Conservation (phyloP, 2,797 vertebrate genomes). For the Staurois parvus region DNA sequence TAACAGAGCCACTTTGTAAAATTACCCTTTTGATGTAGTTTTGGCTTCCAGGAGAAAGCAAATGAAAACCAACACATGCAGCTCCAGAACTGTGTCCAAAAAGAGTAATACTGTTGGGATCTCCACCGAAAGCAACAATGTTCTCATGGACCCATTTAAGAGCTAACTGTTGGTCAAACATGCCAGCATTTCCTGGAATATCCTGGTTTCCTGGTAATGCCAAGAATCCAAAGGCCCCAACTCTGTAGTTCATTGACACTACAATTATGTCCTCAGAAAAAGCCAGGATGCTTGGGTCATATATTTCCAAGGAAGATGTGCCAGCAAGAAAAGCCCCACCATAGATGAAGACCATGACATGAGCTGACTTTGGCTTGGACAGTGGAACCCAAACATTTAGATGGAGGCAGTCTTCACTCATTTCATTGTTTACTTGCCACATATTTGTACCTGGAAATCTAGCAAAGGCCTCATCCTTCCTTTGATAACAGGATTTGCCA, state of each 20-base stretch:
- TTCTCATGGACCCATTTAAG: slow-evolving; percentile 78
- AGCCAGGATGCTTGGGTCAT: slow-evolving; percentile 74
- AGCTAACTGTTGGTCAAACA: slow-evolving; percentile 80
- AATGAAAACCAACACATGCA: slow-evolving; percentile 75
- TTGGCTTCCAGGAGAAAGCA: slow-evolving; percentile 77
- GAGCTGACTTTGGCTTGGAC: slow-evolving; percentile 63
- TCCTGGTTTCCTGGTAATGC: slow-evolving; percentile 70
- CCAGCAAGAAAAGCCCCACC: slow-evolving; percentile 76
- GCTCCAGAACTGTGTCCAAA: slow-evolving; percentile 81
- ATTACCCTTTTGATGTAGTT: slow-evolving; percentile 74
- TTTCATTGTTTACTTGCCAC: slow-evolving; percentile 76
- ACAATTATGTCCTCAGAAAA: slow-evolving; percentile 76
- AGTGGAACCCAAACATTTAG: slow-evolving; percentile 80
- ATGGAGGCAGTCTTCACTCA: slow-evolving; percentile 81
- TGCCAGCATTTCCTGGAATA: slow-evolving; percentile 74
- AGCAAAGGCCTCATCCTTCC: slow-evolving; percentile 46
- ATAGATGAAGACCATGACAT: slow-evolving; percentile 82
- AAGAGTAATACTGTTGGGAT: slow-evolving; percentile 76
- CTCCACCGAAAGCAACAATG: slow-evolving; percentile 78
- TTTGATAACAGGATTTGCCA: slow-evolving; percentile 75
- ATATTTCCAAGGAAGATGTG: slow-evolving; percentile 74
- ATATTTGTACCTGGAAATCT: slow-evolving; percentile 71
- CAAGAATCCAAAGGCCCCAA: slow-evolving; percentile 78
- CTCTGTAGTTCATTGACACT: slow-evolving; percentile 82
- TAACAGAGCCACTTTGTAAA: slow-evolving; percentile 76